phyloP scores from a whole-genome alignment of 2,797 vertebrate species.

The Micromesistius poutassou region DNA sequence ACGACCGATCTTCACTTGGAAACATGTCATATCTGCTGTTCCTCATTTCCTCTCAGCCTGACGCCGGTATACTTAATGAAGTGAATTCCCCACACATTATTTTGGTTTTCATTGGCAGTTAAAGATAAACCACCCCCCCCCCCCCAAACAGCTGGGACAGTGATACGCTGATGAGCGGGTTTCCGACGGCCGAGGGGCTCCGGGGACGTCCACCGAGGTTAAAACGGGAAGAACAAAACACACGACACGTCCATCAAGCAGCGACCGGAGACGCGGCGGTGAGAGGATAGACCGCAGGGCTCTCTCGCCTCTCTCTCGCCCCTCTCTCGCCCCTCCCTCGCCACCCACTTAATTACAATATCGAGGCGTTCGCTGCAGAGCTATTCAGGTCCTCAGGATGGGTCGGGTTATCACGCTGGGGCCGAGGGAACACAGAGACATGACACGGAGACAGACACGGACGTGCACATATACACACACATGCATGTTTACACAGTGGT shows the following conservation, averaged over 20 bases:
- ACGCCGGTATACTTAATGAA: neutral
- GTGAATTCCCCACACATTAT: neutral
- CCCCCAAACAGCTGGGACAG: constrained; percentile 13
- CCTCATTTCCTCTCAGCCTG: neutral
- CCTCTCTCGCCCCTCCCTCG: neutral
- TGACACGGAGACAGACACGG: too few relatives aligned
- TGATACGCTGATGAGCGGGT: constrained; percentile 44
- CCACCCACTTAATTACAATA: constrained; percentile 55
- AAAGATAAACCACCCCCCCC: neutral
- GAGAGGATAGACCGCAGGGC: neutral
- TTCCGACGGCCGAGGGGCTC: constrained; percentile 26
- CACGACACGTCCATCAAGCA: constrained; percentile 61
- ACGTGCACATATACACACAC: too few relatives aligned
- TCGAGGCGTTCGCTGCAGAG: constrained; percentile 24
- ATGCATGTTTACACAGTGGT: too few relatives aligned
- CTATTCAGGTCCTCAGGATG: constrained; percentile 31
- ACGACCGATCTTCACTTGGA: too few relatives aligned
- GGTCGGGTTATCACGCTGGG: constrained; percentile 15
- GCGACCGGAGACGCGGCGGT: neutral
- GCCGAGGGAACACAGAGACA: neutral
- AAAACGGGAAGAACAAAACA: constrained; percentile 63
- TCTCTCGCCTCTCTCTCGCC: neutral
- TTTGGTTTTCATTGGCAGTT: neutral
- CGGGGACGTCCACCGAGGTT: constrained; percentile 28
- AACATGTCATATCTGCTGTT: too few relatives aligned